phyloP scores from a whole-genome alignment of 2,888 invertebrate species.

The Sarcophaga variegata region DNA sequence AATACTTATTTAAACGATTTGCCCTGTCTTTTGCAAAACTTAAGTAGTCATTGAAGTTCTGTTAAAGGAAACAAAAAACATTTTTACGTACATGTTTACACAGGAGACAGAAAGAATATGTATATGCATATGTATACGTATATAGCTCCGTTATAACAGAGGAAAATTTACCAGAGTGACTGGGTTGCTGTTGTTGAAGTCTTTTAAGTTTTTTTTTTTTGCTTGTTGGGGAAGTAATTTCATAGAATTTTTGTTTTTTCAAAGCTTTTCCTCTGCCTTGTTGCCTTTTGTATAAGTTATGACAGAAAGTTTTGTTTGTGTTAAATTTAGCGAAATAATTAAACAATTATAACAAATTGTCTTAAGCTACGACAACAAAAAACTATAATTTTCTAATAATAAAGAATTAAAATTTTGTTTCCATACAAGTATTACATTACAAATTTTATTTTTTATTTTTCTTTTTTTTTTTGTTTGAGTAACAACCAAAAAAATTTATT shows the following conservation, averaged over 20 bases:
- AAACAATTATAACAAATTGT: conserved; percentile 20
- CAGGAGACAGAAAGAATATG: neutral
- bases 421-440: no score
- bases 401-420: no score
- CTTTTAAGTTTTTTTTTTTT: neutral
- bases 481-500: no score
- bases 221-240: conserved; percentile 25
- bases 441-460: no score
- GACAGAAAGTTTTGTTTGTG: conserved; percentile 26
- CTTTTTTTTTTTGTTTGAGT: no score
- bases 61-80: neutral
- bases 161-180: no score
- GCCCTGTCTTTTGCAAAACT: neutral
- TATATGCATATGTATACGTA: neutral
- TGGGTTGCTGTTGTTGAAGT: no score
- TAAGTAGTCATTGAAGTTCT: neutral
- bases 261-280: neutral
- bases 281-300: conserved; percentile 10
- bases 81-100: neutral
- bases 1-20: conserved; percentile 22
- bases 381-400: no score
- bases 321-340: conserved; percentile 57
- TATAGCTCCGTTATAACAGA: neutral
- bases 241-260: conserved; percentile 7
- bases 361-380: no score